Percentiles rank a stretch among this genome's conserved stretches.
Conservation (phyloP, 2,113 vertebrate species). For the Bubo bubo region DNA sequence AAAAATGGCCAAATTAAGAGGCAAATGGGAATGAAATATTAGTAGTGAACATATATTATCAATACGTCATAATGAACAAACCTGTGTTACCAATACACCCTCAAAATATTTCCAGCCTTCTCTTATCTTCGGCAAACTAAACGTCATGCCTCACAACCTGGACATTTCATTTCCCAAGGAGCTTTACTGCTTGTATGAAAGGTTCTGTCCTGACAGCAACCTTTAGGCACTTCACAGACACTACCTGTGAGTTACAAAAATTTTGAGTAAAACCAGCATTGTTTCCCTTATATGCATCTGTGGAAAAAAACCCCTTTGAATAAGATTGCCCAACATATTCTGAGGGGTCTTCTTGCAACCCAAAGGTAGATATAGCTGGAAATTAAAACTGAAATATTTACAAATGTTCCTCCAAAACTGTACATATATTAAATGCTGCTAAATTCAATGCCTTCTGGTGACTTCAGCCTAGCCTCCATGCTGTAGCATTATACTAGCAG, state of each 20-base stretch:
- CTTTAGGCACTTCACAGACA: neutral
- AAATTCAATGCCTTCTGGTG: neutral
- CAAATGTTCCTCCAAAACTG: neutral
- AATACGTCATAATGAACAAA: neutral
- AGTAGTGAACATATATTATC: neutral
- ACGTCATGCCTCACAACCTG: neutral
- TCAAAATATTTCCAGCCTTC: neutral
- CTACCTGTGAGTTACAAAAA: neutral
- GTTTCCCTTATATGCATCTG: neutral
- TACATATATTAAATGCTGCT: neutral
- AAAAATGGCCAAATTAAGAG: neutral
- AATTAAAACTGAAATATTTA: neutral
- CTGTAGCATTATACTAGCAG: neutral
- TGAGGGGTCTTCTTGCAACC: neutral
- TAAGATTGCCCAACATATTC: neutral
- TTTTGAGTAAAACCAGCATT: neutral
- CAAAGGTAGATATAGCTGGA: neutral
- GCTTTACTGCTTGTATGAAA: neutral
- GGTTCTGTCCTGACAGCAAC: neutral
- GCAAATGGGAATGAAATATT: neutral
- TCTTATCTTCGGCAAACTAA: neutral
- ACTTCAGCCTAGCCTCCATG: neutral
- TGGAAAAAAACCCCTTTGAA: neutral
- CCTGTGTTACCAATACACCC: neutral
- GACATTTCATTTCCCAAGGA: neutral